Evolutionary conservation across 2,888 invertebrate species (phyloP).

Genomic region (Meiosimyza decipiens): DNA sequence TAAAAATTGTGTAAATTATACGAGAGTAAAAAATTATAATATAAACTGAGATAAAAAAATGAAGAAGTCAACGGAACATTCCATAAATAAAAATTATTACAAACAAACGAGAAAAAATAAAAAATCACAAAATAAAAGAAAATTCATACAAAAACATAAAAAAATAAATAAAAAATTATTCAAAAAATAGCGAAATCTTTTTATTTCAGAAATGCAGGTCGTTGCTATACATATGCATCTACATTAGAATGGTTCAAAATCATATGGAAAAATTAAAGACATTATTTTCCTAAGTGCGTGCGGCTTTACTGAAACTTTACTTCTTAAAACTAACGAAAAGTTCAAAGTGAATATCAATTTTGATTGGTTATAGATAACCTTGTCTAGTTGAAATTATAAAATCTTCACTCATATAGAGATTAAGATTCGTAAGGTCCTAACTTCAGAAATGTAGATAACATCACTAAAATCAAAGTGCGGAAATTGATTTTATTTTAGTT

Average conservation of each 20-base stretch:
- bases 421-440: too few relatives aligned
- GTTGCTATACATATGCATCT: too few relatives aligned
- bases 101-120: slow-evolving; percentile 50
- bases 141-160: slow-evolving; percentile 50
- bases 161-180: slow-evolving; percentile 59
- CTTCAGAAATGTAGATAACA: too few relatives aligned
- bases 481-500: too few relatives aligned
- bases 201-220: slow-evolving; percentile 18
- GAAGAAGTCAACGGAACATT: slow-evolving; percentile 47
- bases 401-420: too few relatives aligned
- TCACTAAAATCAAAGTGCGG: too few relatives aligned
- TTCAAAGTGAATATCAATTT: too few relatives aligned
- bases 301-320: background rate
- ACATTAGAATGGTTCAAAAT: too few relatives aligned
- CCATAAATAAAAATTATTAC: slow-evolving; percentile 49
- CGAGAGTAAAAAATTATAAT: slow-evolving; percentile 28
- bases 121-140: slow-evolving; percentile 42
- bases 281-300: too few relatives aligned
- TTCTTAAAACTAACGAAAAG: background rate
- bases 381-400: too few relatives aligned
- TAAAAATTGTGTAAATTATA: slow-evolving; percentile 57
- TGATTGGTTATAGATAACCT: too few relatives aligned
- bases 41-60: slow-evolving; percentile 41
- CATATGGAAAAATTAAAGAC: too few relatives aligned
- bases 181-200: slow-evolving; percentile 50